Percentiles rank a stretch among this genome's conserved stretches.
Conservation (phyloP, 2,797 vertebrate genomes). For the Aeoliscus strigatus region DNA sequence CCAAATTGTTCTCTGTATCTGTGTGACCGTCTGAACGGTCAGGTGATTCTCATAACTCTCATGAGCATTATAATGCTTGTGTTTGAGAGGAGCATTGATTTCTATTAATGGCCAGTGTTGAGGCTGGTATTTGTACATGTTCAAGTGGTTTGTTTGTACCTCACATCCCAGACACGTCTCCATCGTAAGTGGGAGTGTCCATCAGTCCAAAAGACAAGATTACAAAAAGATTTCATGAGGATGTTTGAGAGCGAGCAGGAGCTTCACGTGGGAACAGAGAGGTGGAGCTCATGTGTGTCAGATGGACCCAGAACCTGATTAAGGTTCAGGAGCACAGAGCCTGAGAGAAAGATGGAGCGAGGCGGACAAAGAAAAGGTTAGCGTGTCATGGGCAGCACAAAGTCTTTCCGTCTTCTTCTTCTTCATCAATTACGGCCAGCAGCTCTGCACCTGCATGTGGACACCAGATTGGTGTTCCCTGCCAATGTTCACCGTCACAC, state of each 20-base stretch:
- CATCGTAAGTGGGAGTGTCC: no score
- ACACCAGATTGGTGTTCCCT: slow-evolving; percentile 40
- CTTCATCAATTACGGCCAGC: slow-evolving; percentile 67
- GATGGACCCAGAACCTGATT: slow-evolving; percentile 46
- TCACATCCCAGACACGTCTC: no score
- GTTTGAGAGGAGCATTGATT: no score
- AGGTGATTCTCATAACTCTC: background rate
- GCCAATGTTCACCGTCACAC: slow-evolving; percentile 57
- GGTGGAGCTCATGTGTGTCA: slow-evolving; percentile 40
- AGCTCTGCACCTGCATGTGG: slow-evolving; percentile 60
- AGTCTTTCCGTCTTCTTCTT: slow-evolving; percentile 55
- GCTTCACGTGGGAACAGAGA: slow-evolving; percentile 19
- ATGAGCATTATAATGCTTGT: no score
- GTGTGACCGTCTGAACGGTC: slow-evolving; percentile 1
- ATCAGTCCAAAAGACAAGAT: no score
- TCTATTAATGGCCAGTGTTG: no score
- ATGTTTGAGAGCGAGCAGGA: slow-evolving; percentile 18
- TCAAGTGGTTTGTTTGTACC: no score
- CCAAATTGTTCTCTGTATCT: slow-evolving; percentile 1
- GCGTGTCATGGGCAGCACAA: slow-evolving; percentile 49
- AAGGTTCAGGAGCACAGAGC: slow-evolving; percentile 36
- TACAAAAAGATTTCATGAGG: slow-evolving; percentile 18
- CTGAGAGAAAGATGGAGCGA: slow-evolving; percentile 7
- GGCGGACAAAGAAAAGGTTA: slow-evolving; percentile 14
- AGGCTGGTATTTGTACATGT: no score